Evolutionary conservation across 2,888 invertebrate genomes (phyloP), one percentile per base, ranked within the genome.

Genomic region (Ornithoptera alexandrae): DNA sequence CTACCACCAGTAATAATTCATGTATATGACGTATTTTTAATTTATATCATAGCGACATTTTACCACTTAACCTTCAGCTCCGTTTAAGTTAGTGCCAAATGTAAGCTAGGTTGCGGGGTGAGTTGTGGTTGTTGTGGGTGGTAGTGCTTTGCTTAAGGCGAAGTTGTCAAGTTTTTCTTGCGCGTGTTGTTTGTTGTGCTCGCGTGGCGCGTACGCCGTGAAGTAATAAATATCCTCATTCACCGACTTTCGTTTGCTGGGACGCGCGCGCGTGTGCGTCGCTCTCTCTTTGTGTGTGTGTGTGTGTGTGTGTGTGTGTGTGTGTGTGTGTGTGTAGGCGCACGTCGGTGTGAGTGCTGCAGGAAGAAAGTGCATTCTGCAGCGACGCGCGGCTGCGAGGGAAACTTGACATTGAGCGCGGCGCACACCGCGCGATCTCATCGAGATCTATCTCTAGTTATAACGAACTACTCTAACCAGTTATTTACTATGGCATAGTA

Each of bases 341-440:
- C 46, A n/a, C 22, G 6, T 46, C 20, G 24, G 67, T 60, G 56
- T 56, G 70, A 56, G 70, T 74, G 80, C 70, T 75, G 72, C 77
- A 85, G 89, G 90, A 91, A 91, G 92, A 92, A 92, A 92, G 92
- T 90, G 92, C 92, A 92, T 90, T 90, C 90, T 89, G 82, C 76
- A 78, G 83, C 83, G 86, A 84, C 86, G 85, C 82, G 77, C 82
- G 84, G 81, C 82, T 83, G 79, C 88, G 82, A 84, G 89, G 88
- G 89, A 91, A 92, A 91, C 91, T 85, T 86, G 84, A 83, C 85
- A 85, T 84, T 85, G 71, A 69, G 59, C 63, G 68, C 30, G 30
- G 12, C 36, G 10, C 39, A 56, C 61, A 68, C 42, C 22, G 68
- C 46, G 56, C 57, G 62, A 63, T 36, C 66, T 63, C 65, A 65